Percentiles rank a stretch among this genome's conserved stretches.
Evolutionary conservation across 64 coral and sea anemone species (phyloP).

Genomic region (Dendronephthya gigantea): DNA sequence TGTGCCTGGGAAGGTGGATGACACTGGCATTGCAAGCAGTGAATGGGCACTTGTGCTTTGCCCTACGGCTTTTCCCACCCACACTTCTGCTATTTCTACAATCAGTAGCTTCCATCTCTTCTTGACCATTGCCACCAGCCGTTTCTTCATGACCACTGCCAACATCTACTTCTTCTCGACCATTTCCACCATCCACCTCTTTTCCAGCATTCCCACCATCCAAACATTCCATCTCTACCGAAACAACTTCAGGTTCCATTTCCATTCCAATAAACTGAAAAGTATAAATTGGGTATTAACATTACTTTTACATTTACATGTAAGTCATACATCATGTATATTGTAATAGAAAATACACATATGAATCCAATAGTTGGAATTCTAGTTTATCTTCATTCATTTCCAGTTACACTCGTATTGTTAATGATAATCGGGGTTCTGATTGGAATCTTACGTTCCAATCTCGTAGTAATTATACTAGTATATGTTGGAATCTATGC

Average conservation of each 20-base stretch:
- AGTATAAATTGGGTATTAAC: not conserved
- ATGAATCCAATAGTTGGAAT: too few species aligned
- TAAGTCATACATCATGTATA: too few species aligned
- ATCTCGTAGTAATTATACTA: too few species aligned
- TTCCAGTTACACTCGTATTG: too few species aligned
- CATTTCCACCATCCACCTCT: not conserved
- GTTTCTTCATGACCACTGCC: not conserved
- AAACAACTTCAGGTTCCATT: not conserved
- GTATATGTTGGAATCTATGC: too few species aligned
- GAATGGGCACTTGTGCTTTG: not conserved
- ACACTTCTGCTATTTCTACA: not conserved
- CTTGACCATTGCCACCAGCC: not conserved
- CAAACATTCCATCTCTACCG: not conserved
- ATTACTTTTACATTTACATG: too few species aligned
- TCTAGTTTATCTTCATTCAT: too few species aligned
- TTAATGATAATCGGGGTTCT: too few species aligned
- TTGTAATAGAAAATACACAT: too few species aligned
- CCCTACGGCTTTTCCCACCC: not conserved
- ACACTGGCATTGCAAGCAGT: not conserved
- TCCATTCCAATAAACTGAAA: not conserved
- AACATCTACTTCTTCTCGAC: not conserved
- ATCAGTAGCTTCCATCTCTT: not conserved
- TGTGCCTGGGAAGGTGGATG: constrained; percentile 2
- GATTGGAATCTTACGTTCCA: too few species aligned
- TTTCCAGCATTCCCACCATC: not conserved